Conservation (phyloP, 2,797 vertebrate genomes). For the Pangasius mekongensis region DNA sequence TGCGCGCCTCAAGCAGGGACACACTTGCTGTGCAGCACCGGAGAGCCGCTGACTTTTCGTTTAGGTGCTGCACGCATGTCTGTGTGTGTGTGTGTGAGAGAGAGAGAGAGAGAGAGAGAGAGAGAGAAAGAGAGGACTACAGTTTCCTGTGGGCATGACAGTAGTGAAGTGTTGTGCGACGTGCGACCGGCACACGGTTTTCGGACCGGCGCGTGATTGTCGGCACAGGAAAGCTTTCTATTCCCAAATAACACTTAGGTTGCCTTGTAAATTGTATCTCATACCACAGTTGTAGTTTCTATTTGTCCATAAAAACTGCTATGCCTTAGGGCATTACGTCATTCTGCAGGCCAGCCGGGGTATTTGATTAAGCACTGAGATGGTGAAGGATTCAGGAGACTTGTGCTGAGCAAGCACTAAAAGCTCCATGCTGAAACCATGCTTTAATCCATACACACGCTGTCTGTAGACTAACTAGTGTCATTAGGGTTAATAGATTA, state of each 20-base stretch:
- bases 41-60: background rate
- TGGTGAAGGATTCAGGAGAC: slow-evolving; percentile 77
- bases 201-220: background rate
- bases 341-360: slow-evolving; percentile 89
- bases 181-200: background rate
- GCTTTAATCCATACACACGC: slow-evolving; percentile 73
- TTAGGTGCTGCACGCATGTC: background rate
- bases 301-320: slow-evolving; percentile 43
- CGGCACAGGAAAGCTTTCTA: background rate
- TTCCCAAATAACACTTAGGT: background rate
- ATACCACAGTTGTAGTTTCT: slow-evolving; percentile 1
- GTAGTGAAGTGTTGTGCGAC: background rate
- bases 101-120: background rate
- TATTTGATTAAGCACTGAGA: slow-evolving; percentile 85
- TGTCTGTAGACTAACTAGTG: slow-evolving; percentile 70
- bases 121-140: background rate
- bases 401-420: slow-evolving; percentile 81
- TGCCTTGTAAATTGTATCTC: slow-evolving; percentile 8
- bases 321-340: slow-evolving; percentile 83
- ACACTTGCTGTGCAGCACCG: background rate
- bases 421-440: slow-evolving; percentile 61
- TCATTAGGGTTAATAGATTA: background rate
- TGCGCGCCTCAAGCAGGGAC: background rate
- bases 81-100: background rate
- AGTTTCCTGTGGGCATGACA: slow-evolving; percentile 5